Base-by-base conservation (phyloP, 1,140 invertebrate genomes). In the Euglossa dilemma region DNA sequence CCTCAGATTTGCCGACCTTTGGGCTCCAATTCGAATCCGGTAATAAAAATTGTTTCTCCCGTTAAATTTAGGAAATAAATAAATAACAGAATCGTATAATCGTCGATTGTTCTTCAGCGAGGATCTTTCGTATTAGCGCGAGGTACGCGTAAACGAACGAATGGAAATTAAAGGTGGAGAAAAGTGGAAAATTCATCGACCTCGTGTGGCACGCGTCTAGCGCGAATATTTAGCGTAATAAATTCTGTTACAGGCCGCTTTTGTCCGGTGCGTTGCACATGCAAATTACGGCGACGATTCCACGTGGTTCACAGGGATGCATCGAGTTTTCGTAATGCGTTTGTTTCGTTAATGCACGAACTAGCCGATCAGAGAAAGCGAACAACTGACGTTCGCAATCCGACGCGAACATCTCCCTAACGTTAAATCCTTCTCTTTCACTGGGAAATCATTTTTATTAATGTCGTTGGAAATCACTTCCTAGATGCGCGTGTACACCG, bases 281-380 rank as follows among this genome's bases (percentile, higher is more conserved):
- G 20, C 59, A 36, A 59, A 45, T 73, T n/a, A 73, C 3, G 23
- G 16, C 71, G 36, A 57, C 43, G 36, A 74, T 74, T 74, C 56
- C 54, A 74, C 12, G 59, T 25, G 56, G 25, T 28, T 52, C 11
- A 14, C 5, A n/a, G 23, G 12, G 43, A 25, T 23, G 45, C 14
- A 14, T 56, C 25, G 11, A 57, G 56, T 36, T 36, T 8, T 74
- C 56, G 56, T 47, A 28, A 74, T 59, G 36, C 59, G 59, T 74
- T 45, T 59, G 71, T 74, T 74, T 57, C 71, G 36, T 61, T 59
- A 59, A 45, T 59, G 54, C 71, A 47, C 20, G 56, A 74, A 74
- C 43, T 25, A 36, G 23, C 54, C 45, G 56, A 74, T 74, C 71
- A 74, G 71, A 74, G 71, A 74, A 74, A 74, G 54, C 20, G 71